These are phyloP conservation scores for Papilio demoleus DNA, from an alignment of 2,888 invertebrate species.

Conservation along the genomic window DNA sequence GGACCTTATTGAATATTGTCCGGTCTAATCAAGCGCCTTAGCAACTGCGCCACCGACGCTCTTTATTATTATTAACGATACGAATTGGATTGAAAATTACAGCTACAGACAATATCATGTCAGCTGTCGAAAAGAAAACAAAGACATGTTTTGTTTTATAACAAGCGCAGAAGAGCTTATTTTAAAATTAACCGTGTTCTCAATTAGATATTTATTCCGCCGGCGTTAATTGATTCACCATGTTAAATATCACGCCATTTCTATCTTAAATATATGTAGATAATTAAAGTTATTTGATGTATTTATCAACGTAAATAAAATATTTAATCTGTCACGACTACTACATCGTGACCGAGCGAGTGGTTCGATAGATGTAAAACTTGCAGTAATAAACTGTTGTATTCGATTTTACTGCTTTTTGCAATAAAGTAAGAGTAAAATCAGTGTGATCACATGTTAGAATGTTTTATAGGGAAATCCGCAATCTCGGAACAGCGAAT, in stretches of 20 bases:
- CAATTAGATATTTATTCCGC: too few species aligned
- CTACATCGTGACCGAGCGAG: background rate
- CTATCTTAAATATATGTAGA: background rate
- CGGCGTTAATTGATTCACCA: too few species aligned
- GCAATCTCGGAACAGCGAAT: background rate
- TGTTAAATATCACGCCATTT: background rate
- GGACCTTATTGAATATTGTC: too few species aligned
- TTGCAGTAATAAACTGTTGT: background rate
- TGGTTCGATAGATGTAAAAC: background rate
- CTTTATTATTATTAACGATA: too few species aligned
- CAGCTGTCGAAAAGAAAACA: too few species aligned
- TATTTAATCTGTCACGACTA: background rate
- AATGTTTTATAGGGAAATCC: background rate
- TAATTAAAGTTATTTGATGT: background rate
- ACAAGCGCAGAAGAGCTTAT: too few species aligned
- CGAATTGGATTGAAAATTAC: too few species aligned
- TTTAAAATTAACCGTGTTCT: too few species aligned
- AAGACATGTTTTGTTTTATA: too few species aligned
- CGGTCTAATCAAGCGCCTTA: too few species aligned
- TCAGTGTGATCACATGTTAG: background rate
- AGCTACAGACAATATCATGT: too few species aligned
- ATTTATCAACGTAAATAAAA: conserved; percentile 5
- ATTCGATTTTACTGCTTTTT: background rate
- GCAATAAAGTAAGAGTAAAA: background rate
- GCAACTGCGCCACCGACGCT: too few species aligned